Evolutionary conservation across 2,888 invertebrate species (phyloP), one percentile per base, ranked within the genome.

Genomic region (Eupithecia vulgata): DNA sequence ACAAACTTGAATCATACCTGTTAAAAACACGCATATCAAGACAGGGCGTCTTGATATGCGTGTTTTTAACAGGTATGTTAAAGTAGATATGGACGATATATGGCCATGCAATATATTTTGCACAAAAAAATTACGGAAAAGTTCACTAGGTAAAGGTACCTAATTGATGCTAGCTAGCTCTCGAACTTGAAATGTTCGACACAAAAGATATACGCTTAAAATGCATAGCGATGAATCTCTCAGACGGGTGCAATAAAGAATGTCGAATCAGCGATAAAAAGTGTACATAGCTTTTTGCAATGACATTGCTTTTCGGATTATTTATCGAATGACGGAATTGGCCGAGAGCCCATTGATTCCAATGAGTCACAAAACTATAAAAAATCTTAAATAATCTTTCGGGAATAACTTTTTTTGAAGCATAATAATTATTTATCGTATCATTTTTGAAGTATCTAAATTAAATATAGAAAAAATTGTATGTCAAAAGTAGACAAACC

Each of bases 191-290:
- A 64, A 40, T 15, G n/a, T 57, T 59, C 35, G 34, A 61, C n/a
- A 15, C 67, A 30, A 45, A 75, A 57, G 68, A 73, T 69, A 73
- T 71, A 71, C 72, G 15, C 66, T 72, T 61, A 62, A 70, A 74
- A 67, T 75, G 75, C 78, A 75, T 40, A 42, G 59, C 74, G n/a
- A 68, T 76, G 59, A 64, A 74, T 78, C 68, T 72, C 67, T 76
- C 75, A 57, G 37, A 42, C 25, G 15, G 57, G 48, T 40, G 59
- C 72, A 68, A 75, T 78, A 75, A 75, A 78, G 70, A 70, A 75
- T 72, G 74, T 67, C 71, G 67, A 75, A 73, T 71, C 30, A 40
- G 37, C 72, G 76, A 76, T 73, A 73, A 78, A 73, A 76, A 35
- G 48, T 10, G 61, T 42, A 37, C 21, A 12, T 52, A 12, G 57